phyloP scores from a whole-genome alignment of 1,140 invertebrate genomes.

The Caenorhabditis remanei region DNA sequence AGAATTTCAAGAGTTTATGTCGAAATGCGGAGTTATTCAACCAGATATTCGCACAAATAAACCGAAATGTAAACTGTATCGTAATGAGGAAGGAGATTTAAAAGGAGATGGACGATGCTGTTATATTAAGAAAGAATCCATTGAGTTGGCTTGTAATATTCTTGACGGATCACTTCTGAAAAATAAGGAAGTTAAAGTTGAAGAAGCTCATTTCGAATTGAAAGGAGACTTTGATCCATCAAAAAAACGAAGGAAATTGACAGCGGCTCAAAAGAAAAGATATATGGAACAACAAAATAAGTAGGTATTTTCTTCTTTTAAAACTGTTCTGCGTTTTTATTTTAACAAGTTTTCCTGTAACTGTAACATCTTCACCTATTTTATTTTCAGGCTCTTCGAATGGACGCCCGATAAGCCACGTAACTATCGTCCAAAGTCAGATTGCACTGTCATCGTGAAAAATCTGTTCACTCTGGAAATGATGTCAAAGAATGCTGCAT shows the following conservation, averaged over 20 bases:
- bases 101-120: slow-evolving; percentile 97
- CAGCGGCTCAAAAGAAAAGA: slow-evolving; percentile 85
- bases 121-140: slow-evolving; percentile 94
- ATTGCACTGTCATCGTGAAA: slow-evolving; percentile 91
- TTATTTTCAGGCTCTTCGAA: slow-evolving; percentile 85
- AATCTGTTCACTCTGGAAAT: slow-evolving; percentile 91
- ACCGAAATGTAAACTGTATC: slow-evolving; percentile 95
- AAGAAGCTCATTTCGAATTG: slow-evolving; percentile 92
- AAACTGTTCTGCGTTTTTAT: neutral
- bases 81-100: slow-evolving; percentile 83
- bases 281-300: slow-evolving; percentile 93
- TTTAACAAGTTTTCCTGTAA: neutral
- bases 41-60: slow-evolving; percentile 87
- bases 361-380: neutral
- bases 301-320: slow-evolving; percentile 79
- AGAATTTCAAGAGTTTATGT: slow-evolving; percentile 89
- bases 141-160: slow-evolving; percentile 90
- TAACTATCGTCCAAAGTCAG: slow-evolving; percentile 87
- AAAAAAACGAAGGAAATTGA: slow-evolving; percentile 88
- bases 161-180: slow-evolving; percentile 85
- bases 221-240: slow-evolving; percentile 95
- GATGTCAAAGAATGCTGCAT: slow-evolving; percentile 89
- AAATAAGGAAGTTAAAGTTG: slow-evolving; percentile 86
- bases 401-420: slow-evolving; percentile 93
- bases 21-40: slow-evolving; percentile 95